Percentiles rank a stretch among this genome's conserved stretches.
Conservation (phyloP, 2,888 invertebrate species). For the Ectemnius cavifrons region DNA sequence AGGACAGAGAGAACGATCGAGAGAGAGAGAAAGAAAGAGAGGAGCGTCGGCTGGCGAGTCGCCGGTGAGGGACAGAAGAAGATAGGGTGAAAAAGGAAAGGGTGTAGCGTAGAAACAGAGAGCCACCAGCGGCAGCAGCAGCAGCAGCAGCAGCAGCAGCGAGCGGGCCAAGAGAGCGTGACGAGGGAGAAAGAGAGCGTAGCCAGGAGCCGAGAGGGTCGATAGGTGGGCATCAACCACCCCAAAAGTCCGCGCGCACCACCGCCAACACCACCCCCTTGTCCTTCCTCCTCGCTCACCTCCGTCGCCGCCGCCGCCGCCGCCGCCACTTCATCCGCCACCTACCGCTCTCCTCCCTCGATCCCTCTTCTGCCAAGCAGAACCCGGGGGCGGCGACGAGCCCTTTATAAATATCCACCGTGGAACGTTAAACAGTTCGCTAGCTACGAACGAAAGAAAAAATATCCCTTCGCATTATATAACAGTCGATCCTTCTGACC, state of each 20-base stretch:
- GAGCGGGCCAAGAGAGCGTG: conserved; percentile 23
- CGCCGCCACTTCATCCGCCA: conserved; percentile 23
- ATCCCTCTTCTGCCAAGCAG: conserved; percentile 47
- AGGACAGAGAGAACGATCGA: conserved; percentile 37
- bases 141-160: conserved; percentile 29
- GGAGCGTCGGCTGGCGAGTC: conserved; percentile 18
- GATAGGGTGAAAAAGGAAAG: conserved; percentile 28
- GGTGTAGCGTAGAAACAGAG: conserved; percentile 27
- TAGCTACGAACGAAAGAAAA: conserved; percentile 62
- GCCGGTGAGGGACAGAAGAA: conserved; percentile 25
- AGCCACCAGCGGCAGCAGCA: conserved; percentile 47
- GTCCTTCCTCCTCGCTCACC: conserved; percentile 15
- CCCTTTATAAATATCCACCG: conserved; percentile 72
- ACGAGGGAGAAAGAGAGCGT: conserved; percentile 33
- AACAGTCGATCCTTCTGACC: conserved; percentile 18
- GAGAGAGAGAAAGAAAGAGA: conserved; percentile 42
- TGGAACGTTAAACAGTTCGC: conserved; percentile 70
- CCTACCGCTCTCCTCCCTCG: conserved; percentile 23
- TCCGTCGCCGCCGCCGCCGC: conserved; percentile 16
- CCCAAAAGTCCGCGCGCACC: conserved; percentile 65
- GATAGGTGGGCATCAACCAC: conserved; percentile 72
- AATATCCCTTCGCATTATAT: conserved; percentile 44
- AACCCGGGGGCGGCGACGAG: conserved; percentile 56
- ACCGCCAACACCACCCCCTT: conserved; percentile 41
- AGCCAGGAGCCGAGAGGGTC: conserved; percentile 68